Percentiles rank a stretch among this genome's conserved stretches.
Evolutionary conservation across 2,113 vertebrate genomes (phyloP).

Genomic region (Leptobrachium ailaonicum): DNA sequence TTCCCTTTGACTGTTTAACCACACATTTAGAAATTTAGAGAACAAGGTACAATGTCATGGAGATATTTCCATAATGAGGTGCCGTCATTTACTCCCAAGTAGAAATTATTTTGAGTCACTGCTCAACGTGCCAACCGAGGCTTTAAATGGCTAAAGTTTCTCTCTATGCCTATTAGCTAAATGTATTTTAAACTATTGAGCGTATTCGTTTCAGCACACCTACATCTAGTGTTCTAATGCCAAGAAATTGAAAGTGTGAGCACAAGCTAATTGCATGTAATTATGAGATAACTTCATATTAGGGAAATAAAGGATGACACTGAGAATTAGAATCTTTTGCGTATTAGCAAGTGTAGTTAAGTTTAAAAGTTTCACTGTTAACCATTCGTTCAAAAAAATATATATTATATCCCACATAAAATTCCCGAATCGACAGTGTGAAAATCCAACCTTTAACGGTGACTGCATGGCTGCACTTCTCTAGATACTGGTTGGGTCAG

Average conservation of each 20-base stretch:
- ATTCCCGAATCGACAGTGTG: too few species aligned
- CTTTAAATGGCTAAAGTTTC: neutral
- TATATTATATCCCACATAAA: too few species aligned
- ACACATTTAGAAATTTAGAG: too few species aligned
- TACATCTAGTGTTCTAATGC: conserved; percentile 17
- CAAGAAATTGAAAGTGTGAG: conserved; percentile 12
- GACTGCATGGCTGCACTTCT: too few species aligned
- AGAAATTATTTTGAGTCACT: too few species aligned
- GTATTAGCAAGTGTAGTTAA: neutral
- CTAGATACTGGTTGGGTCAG: too few species aligned
- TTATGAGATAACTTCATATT: conserved; percentile 31
- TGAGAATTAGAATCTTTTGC: conserved; percentile 8
- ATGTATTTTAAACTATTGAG: neutral
- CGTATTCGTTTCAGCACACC: conserved; percentile 15
- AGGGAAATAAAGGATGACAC: conserved; percentile 40
- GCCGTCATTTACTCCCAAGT: too few species aligned
- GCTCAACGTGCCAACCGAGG: neutral
- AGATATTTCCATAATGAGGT: too few species aligned
- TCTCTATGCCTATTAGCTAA: neutral
- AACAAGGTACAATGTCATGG: too few species aligned
- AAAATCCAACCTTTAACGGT: too few species aligned
- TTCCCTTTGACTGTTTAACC: too few species aligned
- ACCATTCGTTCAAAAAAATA: neutral
- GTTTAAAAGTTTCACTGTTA: conserved; percentile 10
- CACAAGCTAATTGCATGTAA: conserved; percentile 39